Evolutionary conservation across 2,113 vertebrate species (phyloP).

Genomic region (Gorsachius goisagi): DNA sequence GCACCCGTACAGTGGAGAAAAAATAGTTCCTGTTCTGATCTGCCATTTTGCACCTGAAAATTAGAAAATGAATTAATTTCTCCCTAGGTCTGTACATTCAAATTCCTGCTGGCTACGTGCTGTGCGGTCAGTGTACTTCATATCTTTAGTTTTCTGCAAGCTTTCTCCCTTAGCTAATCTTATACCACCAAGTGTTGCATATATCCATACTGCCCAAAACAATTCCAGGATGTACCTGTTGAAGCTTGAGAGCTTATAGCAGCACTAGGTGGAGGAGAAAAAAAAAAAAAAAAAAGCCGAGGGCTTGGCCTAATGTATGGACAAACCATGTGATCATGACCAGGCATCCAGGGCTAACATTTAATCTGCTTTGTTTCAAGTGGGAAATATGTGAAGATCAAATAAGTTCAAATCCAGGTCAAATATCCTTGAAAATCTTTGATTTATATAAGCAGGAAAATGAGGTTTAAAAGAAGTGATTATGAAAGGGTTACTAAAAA

Average conservation of each 20-base stretch:
- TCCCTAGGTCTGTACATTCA: background rate
- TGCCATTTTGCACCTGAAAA: background rate
- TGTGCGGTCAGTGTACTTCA: rapidly evolving
- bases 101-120: background rate
- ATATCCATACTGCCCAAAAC: background rate
- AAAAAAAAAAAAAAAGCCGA: background rate
- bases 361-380: conserved; percentile 71
- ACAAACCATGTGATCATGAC: conserved; percentile 36
- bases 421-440: conserved; percentile 76
- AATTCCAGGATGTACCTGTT: conserved; percentile 24
- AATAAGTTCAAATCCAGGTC: conserved; percentile 81
- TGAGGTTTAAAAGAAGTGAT: conserved; percentile 75
- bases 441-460: conserved; percentile 79
- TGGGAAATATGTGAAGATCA: conserved; percentile 70
- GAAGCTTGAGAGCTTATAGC: background rate
- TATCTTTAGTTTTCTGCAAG: background rate
- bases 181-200: background rate
- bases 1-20: rapidly evolving
- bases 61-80: background rate
- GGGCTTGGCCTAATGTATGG: conserved; percentile 42
- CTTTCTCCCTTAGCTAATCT: background rate
- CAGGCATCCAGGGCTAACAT: conserved; percentile 63
- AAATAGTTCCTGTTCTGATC: background rate
- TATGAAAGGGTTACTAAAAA: conserved; percentile 80
- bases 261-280: background rate